Percentiles rank a stretch among this genome's conserved stretches.
Evolutionary conservation across 2,888 invertebrate species (phyloP).

Genomic region (Chymomyza caudatula): DNA sequence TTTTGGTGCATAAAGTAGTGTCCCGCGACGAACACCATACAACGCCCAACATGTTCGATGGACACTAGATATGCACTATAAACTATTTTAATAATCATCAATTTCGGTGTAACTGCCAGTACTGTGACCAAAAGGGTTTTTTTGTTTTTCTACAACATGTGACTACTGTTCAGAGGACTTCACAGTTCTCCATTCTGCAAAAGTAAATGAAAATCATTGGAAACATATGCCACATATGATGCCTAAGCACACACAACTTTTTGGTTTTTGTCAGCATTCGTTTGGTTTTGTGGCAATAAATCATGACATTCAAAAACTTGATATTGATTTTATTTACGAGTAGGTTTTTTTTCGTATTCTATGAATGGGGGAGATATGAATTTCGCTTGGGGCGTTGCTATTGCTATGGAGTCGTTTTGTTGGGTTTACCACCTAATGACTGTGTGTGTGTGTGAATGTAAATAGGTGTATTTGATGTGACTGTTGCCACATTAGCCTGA

Average conservation of each 20-base stretch:
- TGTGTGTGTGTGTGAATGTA: conserved; percentile 6
- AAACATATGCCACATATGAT: not conserved
- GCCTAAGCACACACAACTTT: not conserved
- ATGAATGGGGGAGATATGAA: not conserved
- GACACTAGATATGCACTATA: no score
- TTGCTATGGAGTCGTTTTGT: conserved; percentile 34
- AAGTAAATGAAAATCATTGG: not conserved
- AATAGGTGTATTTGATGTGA: conserved; percentile 8
- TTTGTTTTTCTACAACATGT: no score
- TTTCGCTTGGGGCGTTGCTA: not conserved
- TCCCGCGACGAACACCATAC: no score
- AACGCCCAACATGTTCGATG: no score
- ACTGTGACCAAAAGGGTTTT: no score
- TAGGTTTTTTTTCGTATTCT: not conserved
- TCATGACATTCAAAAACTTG: conserved; percentile 33
- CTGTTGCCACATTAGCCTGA: conserved; percentile 42
- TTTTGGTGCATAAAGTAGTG: no score
- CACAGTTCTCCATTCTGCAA: no score
- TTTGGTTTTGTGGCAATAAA: conserved; percentile 36
- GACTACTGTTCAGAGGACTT: no score
- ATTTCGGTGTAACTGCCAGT: no score
- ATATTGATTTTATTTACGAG: conserved; percentile 47
- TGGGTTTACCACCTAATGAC: conserved; percentile 13
- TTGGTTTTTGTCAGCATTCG: not conserved
- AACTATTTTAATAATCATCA: no score